Evolutionary conservation across 2,113 vertebrate species (phyloP), one percentile per base, ranked within the genome.

Genomic region (Arizona elegans): DNA sequence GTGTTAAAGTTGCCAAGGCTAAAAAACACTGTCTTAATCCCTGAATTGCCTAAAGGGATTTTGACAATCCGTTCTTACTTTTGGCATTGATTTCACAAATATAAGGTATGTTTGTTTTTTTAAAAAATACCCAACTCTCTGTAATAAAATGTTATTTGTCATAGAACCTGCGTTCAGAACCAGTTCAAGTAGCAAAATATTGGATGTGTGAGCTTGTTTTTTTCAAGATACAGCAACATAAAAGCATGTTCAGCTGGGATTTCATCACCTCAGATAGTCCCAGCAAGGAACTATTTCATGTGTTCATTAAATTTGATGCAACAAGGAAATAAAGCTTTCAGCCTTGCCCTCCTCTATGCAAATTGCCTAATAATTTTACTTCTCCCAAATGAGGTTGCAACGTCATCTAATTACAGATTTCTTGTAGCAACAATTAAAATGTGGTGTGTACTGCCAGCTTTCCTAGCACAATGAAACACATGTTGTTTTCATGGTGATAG

Each of bases 231-330:
- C 8, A 92, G 53, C 24, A 23, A 70, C 65, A 56, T 33, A 29
- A 38, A 59, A 92, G 58, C 53, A 85, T 50, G 70, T 2, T 87
- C 38, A 95, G 75, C 81, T 91, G 75, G 50, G 94, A 89, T n/a
- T 94, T 90, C 56, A 90, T 0, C 91, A 50, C 17, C 23, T 52
- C 59, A 85, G 91, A 90, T 53, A 11, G 93, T 8, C 33, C 90
- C 62, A 91, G 53, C 89, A 55, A 94, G 92, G 12, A 88, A 62
- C 2, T 0, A 94, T 9, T 91, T 94, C 23, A 43, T 90, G 19
- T 43, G 65, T 55, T 93, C 81, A 81, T 33, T 65, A 33, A 58
- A 23, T 92, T 91, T 91, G 86, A 52, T 65, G 65, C 88, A 94
- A 93, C 1, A 9, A 90, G 19, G 8, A 21, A 23, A n/a, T 70